Percentiles rank a stretch among this genome's conserved stretches.
phyloP scores from a whole-genome alignment of 2,888 invertebrate genomes.

The Sepioteuthis lessoniana region DNA sequence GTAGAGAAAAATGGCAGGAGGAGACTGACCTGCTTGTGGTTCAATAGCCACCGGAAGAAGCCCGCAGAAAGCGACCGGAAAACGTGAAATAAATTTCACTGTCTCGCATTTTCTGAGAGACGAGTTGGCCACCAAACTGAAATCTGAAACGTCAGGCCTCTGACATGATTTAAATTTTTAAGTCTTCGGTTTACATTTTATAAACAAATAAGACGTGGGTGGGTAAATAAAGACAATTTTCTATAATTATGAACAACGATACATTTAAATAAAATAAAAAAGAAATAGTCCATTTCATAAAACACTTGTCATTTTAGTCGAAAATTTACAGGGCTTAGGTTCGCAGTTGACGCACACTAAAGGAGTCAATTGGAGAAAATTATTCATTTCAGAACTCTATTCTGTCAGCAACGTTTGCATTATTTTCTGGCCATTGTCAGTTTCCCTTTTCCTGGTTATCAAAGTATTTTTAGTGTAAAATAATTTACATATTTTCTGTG shows the following conservation, averaged over 20 bases:
- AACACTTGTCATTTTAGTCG: no score
- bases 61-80: slow-evolving; percentile 33
- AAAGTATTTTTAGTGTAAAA: no score
- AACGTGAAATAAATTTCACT: neutral
- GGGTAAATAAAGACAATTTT: neutral
- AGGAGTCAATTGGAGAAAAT: no score
- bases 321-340: no score
- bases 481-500: no score
- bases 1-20: neutral
- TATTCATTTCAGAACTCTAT: no score
- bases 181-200: neutral
- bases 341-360: no score
- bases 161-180: neutral
- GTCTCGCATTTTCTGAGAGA: neutral
- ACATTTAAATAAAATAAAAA: neutral
- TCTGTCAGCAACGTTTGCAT: no score
- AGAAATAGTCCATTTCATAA: no score
- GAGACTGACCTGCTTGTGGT: slow-evolving; percentile 11
- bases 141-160: neutral
- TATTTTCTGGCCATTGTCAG: no score
- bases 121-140: slow-evolving; percentile 9
- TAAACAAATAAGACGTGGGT: neutral
- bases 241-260: neutral
- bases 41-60: neutral
- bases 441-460: no score